Conservation (phyloP, 2,797 vertebrate genomes). For the Chiroxiphia lanceolata region DNA sequence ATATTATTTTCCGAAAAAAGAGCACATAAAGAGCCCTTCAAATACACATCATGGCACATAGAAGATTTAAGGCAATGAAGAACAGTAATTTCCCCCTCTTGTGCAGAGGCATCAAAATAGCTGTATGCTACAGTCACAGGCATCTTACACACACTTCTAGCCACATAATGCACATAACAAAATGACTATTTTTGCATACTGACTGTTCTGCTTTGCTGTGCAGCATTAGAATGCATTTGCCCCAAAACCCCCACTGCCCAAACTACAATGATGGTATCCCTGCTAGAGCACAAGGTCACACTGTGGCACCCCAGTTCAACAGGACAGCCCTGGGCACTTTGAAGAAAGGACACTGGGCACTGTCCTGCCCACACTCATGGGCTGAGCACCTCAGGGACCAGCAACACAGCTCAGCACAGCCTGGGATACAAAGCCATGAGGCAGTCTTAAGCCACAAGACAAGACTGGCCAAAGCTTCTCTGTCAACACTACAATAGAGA, state of each 20-base stretch:
- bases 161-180: not conserved
- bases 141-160: not conserved
- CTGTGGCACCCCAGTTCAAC: not conserved
- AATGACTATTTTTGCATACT: not conserved
- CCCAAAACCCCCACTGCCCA: not conserved
- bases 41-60: not conserved
- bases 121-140: not conserved
- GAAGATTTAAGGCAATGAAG: not conserved
- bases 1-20: not conserved
- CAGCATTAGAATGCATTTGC: not conserved
- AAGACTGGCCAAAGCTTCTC: not conserved
- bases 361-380: accelerated
- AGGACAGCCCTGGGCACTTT: accelerated
- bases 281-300: accelerated
- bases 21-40: not conserved
- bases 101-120: not conserved
- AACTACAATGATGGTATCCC: not conserved
- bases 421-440: not conserved
- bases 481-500: not conserved
- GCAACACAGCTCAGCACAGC: not conserved
- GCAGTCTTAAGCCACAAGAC: not conserved
- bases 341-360: not conserved
- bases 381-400: accelerated
- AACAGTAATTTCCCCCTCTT: not conserved
- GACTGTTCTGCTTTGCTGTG: not conserved